phyloP scores from a whole-genome alignment of 2,113 vertebrate species.

The Anthoscopus minutus region DNA sequence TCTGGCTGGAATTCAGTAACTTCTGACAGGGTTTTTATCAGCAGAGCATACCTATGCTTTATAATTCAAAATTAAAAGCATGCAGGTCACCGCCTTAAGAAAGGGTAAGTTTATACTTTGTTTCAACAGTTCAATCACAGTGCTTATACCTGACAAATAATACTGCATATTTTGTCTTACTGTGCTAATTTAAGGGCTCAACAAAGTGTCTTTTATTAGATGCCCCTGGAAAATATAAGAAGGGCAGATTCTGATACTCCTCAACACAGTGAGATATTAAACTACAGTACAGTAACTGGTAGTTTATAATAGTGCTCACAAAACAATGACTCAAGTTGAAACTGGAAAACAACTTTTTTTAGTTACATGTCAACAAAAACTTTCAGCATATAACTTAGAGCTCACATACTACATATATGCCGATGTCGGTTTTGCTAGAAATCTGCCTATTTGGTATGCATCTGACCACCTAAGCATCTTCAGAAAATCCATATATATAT shows the following conservation, averaged over 20 bases:
- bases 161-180: not conserved
- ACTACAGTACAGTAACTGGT: not conserved
- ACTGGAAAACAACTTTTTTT: not conserved
- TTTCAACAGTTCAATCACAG: not conserved
- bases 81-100: not conserved
- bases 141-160: not conserved
- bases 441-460: not conserved
- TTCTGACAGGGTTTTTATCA: not conserved
- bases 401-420: rapidly evolving
- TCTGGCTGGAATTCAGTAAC: not conserved
- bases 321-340: not conserved
- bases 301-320: not conserved
- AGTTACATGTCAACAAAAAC: not conserved
- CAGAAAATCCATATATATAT: too few relatives aligned
- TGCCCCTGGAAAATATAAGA: not conserved
- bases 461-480: too few relatives aligned
- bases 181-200: not conserved
- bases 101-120: not conserved
- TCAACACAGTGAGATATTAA: not conserved
- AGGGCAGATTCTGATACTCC: not conserved
- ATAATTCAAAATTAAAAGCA: not conserved
- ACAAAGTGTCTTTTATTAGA: not conserved
- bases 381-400: not conserved
- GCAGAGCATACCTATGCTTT: not conserved
- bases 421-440: not conserved